A percentile compares a stretch with the other conserved stretches of the same genome.
Conservation (phyloP, 1,140 invertebrate genomes). For the Lerema accius region DNA sequence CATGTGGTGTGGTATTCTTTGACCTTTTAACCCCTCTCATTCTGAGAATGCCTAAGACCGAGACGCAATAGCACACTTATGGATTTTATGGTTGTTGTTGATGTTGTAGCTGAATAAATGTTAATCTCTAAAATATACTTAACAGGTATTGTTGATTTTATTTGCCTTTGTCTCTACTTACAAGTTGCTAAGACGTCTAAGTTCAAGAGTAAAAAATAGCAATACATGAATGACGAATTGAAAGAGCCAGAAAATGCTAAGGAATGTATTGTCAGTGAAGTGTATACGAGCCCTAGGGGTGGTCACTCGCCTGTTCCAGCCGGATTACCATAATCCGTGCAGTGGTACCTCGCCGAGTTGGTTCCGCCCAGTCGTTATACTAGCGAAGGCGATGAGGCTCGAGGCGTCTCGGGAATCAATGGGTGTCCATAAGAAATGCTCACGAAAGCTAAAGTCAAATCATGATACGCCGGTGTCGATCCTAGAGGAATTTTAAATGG, state of each 20-base stretch:
- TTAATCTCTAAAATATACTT: too few species aligned
- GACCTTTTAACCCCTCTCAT: too few species aligned
- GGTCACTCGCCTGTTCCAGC: conserved; percentile 38
- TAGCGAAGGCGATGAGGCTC: neutral
- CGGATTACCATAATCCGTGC: conserved; percentile 56
- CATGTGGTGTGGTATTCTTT: too few species aligned
- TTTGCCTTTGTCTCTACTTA: too few species aligned
- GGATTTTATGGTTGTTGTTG: too few species aligned
- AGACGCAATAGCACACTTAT: too few species aligned
- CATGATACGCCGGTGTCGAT: neutral
- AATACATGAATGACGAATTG: neutral
- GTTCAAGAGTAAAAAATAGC: too few species aligned
- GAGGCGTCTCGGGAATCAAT: conserved; percentile 14
- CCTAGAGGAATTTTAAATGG: too few species aligned
- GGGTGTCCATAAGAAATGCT: conserved; percentile 28
- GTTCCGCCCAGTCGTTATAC: conserved; percentile 32
- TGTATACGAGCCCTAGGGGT: conserved; percentile 31
- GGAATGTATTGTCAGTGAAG: neutral
- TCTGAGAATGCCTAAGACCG: too few species aligned
- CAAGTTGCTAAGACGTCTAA: too few species aligned
- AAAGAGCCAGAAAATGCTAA: neutral
- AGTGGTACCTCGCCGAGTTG: conserved; percentile 7
- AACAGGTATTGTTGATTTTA: too few species aligned
- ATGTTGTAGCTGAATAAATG: too few species aligned
- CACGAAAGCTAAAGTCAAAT: conserved; percentile 16